Percentiles rank a stretch among this genome's conserved stretches.
These are phyloP conservation scores for Cataglyphis livida DNA, from an alignment of 2,888 invertebrate species.

Conservation along the genomic window DNA sequence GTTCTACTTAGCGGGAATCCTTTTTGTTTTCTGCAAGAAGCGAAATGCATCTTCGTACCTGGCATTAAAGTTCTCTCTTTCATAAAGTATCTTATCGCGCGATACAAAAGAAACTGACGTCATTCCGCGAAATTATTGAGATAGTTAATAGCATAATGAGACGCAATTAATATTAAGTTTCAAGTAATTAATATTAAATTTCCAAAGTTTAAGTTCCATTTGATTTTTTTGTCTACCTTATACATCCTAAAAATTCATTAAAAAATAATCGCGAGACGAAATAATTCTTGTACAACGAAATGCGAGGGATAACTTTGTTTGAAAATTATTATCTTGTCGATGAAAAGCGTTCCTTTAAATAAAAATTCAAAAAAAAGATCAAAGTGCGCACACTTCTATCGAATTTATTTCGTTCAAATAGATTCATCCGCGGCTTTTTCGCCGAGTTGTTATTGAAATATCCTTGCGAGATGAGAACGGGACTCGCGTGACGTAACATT, in stretches of 20 bases:
- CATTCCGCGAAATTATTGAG: background rate
- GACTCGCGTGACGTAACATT: slow-evolving; percentile 29
- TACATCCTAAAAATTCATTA: background rate
- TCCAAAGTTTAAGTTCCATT: background rate
- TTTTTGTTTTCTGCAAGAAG: slow-evolving; percentile 37
- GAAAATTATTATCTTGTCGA: background rate
- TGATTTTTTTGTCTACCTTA: background rate
- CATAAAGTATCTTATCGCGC: background rate
- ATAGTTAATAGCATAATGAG: slow-evolving; percentile 8
- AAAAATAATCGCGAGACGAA: background rate
- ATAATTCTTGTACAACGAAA: background rate
- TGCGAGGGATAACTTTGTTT: background rate
- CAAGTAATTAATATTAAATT: slow-evolving; percentile 29
- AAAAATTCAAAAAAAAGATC: background rate
- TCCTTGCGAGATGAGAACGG: slow-evolving; percentile 11
- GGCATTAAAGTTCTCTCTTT: slow-evolving; percentile 45
- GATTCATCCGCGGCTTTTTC: slow-evolving; percentile 21
- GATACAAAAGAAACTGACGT: slow-evolving; percentile 19
- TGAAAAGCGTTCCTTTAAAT: background rate
- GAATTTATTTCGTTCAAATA: slow-evolving; percentile 23
- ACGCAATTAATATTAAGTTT: background rate
- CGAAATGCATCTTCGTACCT: slow-evolving; percentile 40
- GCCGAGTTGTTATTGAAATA: slow-evolving; percentile 26
- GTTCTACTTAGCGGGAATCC: slow-evolving; percentile 14
- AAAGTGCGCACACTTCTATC: background rate